phyloP scores from a whole-genome alignment of 2,113 vertebrate species.

The Bungarus multicinctus region DNA sequence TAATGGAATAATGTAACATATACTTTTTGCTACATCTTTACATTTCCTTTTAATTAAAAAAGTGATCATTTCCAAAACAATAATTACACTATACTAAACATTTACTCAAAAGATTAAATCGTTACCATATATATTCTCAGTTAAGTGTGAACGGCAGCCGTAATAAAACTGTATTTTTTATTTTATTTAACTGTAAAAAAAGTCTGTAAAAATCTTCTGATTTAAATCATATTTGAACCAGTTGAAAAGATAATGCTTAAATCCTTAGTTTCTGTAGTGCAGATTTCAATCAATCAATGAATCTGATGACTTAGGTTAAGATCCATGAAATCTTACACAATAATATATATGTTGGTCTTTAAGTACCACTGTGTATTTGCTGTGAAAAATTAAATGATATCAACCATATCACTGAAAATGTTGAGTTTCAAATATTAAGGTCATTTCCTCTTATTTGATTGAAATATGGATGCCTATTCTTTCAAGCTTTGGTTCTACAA shows the following conservation, averaged over 20 bases:
- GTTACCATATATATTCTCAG: neutral
- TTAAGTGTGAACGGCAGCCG: neutral
- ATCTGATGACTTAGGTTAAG: neutral
- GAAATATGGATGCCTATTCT: neutral
- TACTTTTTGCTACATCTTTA: constrained; percentile 12
- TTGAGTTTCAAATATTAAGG: neutral
- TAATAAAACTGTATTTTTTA: constrained; percentile 5
- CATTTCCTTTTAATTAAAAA: constrained; percentile 24
- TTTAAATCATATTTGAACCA: neutral
- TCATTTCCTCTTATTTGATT: neutral
- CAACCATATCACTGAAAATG: neutral
- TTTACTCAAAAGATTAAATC: neutral
- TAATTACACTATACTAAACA: neutral
- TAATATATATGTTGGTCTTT: neutral
- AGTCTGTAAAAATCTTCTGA: neutral
- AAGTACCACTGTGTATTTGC: neutral
- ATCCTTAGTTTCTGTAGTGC: neutral
- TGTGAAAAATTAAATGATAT: neutral
- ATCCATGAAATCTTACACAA: neutral
- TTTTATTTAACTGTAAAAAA: neutral
- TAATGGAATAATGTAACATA: constrained; percentile 37
- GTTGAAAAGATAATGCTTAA: neutral
- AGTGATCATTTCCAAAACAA: constrained; percentile 29
- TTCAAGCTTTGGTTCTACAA: neutral
- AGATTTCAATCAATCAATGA: neutral